Evolutionary conservation across 2,888 invertebrate species (phyloP).

Genomic region (Drosophila conformis): DNA sequence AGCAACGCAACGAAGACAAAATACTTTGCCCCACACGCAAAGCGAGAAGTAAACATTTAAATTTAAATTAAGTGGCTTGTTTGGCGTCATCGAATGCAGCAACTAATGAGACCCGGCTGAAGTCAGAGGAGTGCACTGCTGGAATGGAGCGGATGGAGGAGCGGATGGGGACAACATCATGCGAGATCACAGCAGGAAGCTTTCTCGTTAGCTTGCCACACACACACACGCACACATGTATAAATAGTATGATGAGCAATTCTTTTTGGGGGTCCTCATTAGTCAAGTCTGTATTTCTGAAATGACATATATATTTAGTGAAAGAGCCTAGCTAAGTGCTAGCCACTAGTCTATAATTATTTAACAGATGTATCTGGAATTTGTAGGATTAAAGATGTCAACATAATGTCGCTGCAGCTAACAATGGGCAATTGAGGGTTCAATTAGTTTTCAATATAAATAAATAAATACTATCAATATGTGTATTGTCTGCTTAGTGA

Average conservation of each 20-base stretch:
- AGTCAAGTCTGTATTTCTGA: neutral
- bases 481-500: too few relatives aligned
- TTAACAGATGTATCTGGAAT: neutral
- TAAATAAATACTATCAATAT: too few relatives aligned
- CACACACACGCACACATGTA: constrained; percentile 6
- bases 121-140: neutral
- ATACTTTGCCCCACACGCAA: constrained; percentile 78
- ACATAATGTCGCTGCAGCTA: neutral
- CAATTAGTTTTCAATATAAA: too few relatives aligned
- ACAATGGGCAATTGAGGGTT: neutral
- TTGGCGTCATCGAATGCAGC: constrained; percentile 76
- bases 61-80: constrained; percentile 81
- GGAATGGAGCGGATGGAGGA: neutral
- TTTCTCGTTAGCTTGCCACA: constrained; percentile 36
- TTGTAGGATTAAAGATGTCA: neutral
- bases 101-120: constrained; percentile 69
- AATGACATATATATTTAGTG: neutral
- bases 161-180: neutral
- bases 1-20: constrained; percentile 52
- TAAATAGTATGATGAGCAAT: neutral
- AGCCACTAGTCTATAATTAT: neutral
- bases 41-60: constrained; percentile 80
- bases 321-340: neutral
- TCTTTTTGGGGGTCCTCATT: neutral
- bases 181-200: constrained; percentile 62